Evolutionary conservation across 2,888 invertebrate genomes (phyloP), one percentile per base, ranked within the genome.

Genomic region (Eupsilia transversa): DNA sequence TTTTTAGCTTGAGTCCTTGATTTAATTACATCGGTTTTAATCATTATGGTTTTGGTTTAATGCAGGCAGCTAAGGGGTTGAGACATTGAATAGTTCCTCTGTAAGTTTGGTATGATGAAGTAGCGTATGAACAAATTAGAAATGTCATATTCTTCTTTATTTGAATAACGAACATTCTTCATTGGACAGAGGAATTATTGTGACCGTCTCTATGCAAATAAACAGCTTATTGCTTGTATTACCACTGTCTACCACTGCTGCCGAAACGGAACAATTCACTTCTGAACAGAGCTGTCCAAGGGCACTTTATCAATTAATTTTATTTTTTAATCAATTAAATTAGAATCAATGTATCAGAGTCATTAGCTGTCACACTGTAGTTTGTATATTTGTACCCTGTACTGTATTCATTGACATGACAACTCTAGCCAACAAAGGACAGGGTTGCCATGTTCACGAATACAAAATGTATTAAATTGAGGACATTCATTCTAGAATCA

Each of bases 1-100:
- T 93, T 92, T 92, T 93, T 87, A 92, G 94, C 93, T 92, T 89
- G 77, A 85, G 90, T 91, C 91, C 93, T 92, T 91, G 91, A 91
- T 93, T 93, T 92, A 90, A 71, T 61, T 52, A 72, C 60, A 65
- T 66, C 35, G 72, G 57, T 60, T 66, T 65, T 71, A 73, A 54
- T 57, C 5, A 65, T 35, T 33, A 65, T 65, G 33, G 10, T 65
- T 57, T 65, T 65, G 66, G 35, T 65, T 69, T 69, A 46, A 56
- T 74, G 60, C 71, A 79, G 43, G 56, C 69, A 52, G 61, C 57
- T 52, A 72, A 63, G 59, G 54, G 35, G 49, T 61, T 49, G n/a
- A 54, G 57, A 64, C 41, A 63, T 41, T 57, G 38, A 54, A 35
- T 60, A 27, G 49, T 81, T 77, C 63, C 63, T 77, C 63, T 81